Percentiles rank a stretch among this genome's conserved stretches.
Conservation (phyloP, 2,888 invertebrate genomes). For the Podabrus alpinus region DNA sequence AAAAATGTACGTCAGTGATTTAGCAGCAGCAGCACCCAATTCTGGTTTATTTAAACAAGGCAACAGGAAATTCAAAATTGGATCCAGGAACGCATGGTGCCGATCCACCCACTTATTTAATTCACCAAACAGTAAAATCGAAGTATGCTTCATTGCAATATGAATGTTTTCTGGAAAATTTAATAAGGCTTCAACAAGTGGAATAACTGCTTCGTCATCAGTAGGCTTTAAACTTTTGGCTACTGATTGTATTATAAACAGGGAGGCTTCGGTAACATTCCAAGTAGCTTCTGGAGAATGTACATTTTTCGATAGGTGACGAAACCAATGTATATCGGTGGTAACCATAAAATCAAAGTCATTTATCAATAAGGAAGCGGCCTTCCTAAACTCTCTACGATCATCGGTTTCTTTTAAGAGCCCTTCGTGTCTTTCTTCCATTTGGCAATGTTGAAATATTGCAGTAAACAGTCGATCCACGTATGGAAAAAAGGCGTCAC, state of each 20-base stretch:
- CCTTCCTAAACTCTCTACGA: slow-evolving; percentile 80
- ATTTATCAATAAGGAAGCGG: slow-evolving; percentile 91
- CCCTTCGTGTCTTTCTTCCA: slow-evolving; percentile 92
- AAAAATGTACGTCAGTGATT: slow-evolving; percentile 84
- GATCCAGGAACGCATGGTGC: slow-evolving; percentile 80
- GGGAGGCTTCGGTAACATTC: slow-evolving; percentile 91
- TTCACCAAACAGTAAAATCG: slow-evolving; percentile 85
- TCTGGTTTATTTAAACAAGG: slow-evolving; percentile 72
- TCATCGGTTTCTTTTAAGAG: slow-evolving; percentile 83
- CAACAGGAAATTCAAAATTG: slow-evolving; percentile 79
- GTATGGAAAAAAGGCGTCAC: slow-evolving; percentile 84
- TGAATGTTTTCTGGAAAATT: slow-evolving; percentile 81
- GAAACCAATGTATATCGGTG: slow-evolving; percentile 81
- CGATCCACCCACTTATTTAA: slow-evolving; percentile 93
- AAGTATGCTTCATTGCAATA: slow-evolving; percentile 86
- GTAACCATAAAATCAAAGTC: slow-evolving; percentile 97
- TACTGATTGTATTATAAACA: slow-evolving; percentile 94
- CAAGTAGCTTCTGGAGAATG: slow-evolving; percentile 76
- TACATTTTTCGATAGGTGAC: slow-evolving; percentile 84
- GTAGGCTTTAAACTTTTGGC: slow-evolving; percentile 92
- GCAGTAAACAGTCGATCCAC: slow-evolving; percentile 87
- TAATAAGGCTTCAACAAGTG: slow-evolving; percentile 89
- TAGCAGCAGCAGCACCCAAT: slow-evolving; percentile 80
- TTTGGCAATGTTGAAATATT: slow-evolving; percentile 89
- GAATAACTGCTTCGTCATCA: slow-evolving; percentile 90